Evolutionary conservation across 2,797 vertebrate genomes (phyloP).

Genomic region (Rousettus madagascariensis): DNA sequence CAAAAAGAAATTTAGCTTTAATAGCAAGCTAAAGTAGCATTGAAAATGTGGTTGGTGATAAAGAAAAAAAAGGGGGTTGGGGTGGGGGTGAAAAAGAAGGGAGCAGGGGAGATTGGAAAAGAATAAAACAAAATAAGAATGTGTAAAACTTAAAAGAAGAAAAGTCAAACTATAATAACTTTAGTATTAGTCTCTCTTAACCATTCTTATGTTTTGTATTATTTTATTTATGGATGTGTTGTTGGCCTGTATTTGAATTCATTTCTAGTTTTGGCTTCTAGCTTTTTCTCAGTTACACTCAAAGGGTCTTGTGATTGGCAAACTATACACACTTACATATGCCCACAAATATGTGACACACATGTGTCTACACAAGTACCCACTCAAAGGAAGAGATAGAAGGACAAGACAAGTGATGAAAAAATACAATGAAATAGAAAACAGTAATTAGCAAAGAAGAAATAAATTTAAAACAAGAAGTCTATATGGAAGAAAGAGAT

Average conservation of each 20-base stretch:
- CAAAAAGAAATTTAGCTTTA: not conserved
- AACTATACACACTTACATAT: too few relatives aligned
- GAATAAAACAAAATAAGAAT: not conserved
- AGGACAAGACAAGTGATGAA: not conserved
- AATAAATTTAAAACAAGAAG: not conserved
- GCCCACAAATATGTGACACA: not conserved
- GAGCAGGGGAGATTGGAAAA: not conserved
- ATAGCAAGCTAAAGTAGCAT: not conserved
- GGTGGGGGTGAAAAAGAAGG: not conserved
- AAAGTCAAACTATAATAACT: not conserved
- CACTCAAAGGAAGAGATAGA: not conserved
- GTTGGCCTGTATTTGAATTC: not conserved
- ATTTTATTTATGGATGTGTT: not conserved
- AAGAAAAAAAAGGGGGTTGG: not conserved
- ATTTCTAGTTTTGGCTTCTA: not conserved
- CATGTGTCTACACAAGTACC: not conserved
- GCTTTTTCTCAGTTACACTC: not conserved
- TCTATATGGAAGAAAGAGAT: not conserved
- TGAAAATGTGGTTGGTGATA: not conserved
- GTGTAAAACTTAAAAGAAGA: not conserved
- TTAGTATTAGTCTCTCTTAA: not conserved
- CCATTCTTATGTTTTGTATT: not conserved
- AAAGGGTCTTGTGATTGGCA: not conserved
- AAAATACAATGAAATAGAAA: not conserved
- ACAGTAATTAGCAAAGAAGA: not conserved